These are phyloP conservation scores for Danionella dracula DNA, from an alignment of 2,797 vertebrate species.

Conservation along the genomic window DNA sequence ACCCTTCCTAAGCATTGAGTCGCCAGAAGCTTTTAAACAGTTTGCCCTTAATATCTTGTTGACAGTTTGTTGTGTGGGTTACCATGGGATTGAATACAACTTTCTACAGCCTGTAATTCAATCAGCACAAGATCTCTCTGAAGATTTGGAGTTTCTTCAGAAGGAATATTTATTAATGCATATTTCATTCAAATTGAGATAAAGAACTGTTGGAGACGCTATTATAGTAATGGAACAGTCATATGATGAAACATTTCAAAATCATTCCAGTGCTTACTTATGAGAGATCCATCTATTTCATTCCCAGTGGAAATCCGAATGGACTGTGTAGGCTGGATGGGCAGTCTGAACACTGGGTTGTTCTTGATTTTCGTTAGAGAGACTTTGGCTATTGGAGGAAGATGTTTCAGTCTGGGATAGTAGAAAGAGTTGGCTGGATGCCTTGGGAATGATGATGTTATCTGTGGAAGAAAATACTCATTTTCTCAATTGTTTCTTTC, in stretches of 20 bases:
- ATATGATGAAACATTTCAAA: not conserved
- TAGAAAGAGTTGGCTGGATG: slow-evolving; percentile 97
- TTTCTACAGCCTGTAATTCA: slow-evolving; percentile 39
- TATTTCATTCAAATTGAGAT: not conserved
- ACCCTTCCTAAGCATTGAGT: slow-evolving; percentile 25
- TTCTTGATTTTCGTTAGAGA: slow-evolving; percentile 78
- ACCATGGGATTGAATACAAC: slow-evolving; percentile 53
- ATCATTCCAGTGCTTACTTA: slow-evolving; percentile 70
- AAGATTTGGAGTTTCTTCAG: not conserved
- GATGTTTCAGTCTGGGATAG: slow-evolving; percentile 88
- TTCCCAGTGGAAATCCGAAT: slow-evolving; percentile 77
- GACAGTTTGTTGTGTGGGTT: slow-evolving; percentile 62
- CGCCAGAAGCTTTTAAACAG: slow-evolving; percentile 54
- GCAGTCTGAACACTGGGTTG: slow-evolving; percentile 74
- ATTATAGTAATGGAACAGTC: not conserved
- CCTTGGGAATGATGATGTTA: slow-evolving; percentile 87
- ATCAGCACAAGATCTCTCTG: slow-evolving; percentile 36
- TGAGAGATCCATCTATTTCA: slow-evolving; percentile 77
- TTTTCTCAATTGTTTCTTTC: no score
- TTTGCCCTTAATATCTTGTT: slow-evolving; percentile 54
- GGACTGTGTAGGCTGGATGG: slow-evolving; percentile 66
- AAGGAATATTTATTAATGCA: not conserved
- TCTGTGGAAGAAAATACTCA: slow-evolving; percentile 64
- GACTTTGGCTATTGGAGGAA: slow-evolving; percentile 89
- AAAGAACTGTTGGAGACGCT: not conserved